Evolutionary conservation across 2,113 vertebrate species (phyloP).

Genomic region (Agapornis roseicollis): DNA sequence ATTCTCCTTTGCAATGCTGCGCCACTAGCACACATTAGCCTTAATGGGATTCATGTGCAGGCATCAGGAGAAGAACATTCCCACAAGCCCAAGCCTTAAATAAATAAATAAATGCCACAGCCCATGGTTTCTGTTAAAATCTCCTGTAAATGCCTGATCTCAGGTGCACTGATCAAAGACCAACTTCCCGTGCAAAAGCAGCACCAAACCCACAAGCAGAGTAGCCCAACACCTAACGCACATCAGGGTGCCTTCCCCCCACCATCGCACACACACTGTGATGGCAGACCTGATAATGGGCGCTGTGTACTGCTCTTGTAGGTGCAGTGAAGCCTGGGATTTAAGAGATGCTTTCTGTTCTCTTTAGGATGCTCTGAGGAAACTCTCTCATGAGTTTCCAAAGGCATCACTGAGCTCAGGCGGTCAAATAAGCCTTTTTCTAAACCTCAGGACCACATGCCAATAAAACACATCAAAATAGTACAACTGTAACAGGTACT

Average conservation of each 20-base stretch:
- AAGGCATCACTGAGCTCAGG: neutral
- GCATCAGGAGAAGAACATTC: neutral
- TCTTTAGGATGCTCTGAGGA: neutral
- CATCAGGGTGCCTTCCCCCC: neutral
- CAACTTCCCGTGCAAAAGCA: neutral
- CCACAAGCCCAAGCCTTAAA: neutral
- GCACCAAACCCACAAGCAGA: neutral
- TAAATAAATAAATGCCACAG: neutral
- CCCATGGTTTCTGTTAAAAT: neutral
- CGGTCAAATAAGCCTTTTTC: neutral
- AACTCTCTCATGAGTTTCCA: neutral
- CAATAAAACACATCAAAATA: neutral
- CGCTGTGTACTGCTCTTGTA: accelerated
- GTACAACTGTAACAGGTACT: neutral
- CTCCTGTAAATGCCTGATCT: neutral
- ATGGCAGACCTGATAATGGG: accelerated
- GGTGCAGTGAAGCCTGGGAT: neutral
- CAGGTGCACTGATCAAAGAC: neutral
- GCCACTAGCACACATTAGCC: neutral
- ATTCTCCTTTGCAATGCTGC: neutral
- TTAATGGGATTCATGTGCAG: neutral
- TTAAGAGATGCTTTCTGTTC: neutral
- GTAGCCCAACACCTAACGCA: accelerated
- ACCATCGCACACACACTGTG: accelerated
- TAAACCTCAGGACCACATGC: neutral